Evolutionary conservation across 2,113 vertebrate genomes (phyloP), one percentile per base, ranked within the genome.

Genomic region (Oryzias woworae): DNA sequence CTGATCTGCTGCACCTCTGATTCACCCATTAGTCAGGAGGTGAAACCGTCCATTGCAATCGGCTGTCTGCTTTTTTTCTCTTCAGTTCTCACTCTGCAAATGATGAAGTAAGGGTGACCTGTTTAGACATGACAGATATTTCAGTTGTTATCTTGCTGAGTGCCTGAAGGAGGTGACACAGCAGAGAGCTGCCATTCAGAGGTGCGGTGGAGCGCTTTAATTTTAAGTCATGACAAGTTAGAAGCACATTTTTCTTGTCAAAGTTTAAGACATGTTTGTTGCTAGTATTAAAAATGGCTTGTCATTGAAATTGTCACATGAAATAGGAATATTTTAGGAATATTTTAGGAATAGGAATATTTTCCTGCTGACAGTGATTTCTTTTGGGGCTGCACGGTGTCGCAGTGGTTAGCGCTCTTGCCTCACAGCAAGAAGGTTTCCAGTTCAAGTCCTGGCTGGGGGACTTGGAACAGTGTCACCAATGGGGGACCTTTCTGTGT

Each of bases 1-100:
- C 18, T 52, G 28, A 66, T 69, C 78, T 78, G 52, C 81, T 81
- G 79, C 4, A 44, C 41, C 15, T n/a, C 59, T n/a, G 23, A 58
- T 10, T n/a, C n/a, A n/a, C 12, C 23, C 22, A 26, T n/a, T 72
- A 80, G 70, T 85, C 70, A 77, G 62, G 4, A 7, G 13, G 23
- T 43, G 23, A 55, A 22, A 54, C 42, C 23, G 47, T 24, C 45
- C 20, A 14, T 31, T n/a, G 10, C 7, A 15, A 17, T 18, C 45
- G 31, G 14, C 18, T 36, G 1, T 52, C 17, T 5, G 12, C 13
- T 13, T 57, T 3, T 17, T 2, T 28, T 28, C 3, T 17, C 26
- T 22, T 61, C 50, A 22, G 26, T 45, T 20, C 1, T 45, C 44
- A 22, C 13, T 14, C 0, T 43, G 4, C 1, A 28, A 24, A 44